phyloP scores from a whole-genome alignment of 2,797 vertebrate genomes.

The Esox masquinongy region DNA sequence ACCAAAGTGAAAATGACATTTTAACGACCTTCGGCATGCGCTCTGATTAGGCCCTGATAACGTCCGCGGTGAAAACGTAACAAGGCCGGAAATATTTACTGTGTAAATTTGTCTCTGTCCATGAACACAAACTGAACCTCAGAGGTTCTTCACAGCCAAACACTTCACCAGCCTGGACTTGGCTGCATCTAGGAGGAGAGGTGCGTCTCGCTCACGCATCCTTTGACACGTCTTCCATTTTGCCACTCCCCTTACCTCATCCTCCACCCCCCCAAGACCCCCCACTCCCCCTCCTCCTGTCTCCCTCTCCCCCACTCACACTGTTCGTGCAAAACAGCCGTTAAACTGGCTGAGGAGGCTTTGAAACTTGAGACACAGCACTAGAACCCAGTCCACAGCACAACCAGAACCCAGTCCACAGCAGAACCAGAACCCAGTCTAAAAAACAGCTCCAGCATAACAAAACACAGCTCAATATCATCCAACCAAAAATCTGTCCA shows the following conservation, averaged over 20 bases:
- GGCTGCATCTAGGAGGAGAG: conserved; percentile 41
- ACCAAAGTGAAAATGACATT: no score
- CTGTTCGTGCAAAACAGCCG: conserved; percentile 37
- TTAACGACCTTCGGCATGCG: no score
- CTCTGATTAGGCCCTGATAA: no score
- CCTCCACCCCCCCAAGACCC: conserved; percentile 7
- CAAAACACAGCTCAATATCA: no score
- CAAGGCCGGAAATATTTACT: no score
- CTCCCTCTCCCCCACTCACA: conserved; percentile 6
- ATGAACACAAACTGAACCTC: background rate
- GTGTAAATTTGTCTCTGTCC: no score
- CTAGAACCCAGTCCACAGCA: no score
- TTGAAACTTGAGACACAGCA: background rate
- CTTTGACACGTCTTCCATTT: conserved; percentile 51
- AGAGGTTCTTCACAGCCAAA: conserved; percentile 22
- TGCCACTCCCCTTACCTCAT: conserved; percentile 46
- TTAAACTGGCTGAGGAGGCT: conserved; percentile 13
- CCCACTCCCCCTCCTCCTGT: conserved; percentile 1
- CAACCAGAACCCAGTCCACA: no score
- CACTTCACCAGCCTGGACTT: conserved; percentile 27
- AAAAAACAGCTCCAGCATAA: no score
- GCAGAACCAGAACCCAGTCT: no score
- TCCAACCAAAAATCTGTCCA: no score
- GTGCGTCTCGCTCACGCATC: conserved; percentile 52
- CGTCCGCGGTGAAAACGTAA: no score